phyloP scores from a whole-genome alignment of 2,797 vertebrate genomes.

The Nannoperca obscura region DNA sequence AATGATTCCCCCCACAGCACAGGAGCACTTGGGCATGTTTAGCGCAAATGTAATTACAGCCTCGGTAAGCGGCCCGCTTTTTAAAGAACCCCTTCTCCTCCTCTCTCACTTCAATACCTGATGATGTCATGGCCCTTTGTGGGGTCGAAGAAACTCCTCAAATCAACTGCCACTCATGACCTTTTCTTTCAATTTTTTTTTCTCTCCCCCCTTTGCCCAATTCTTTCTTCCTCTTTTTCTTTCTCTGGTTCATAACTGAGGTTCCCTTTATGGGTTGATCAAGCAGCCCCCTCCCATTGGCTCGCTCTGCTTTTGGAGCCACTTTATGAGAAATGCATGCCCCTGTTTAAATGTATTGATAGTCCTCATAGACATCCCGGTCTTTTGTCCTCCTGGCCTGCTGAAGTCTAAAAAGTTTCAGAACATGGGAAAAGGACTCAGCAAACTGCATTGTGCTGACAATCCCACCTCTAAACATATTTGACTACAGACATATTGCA shows the following conservation, averaged over 20 bases:
- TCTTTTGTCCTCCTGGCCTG: conserved; percentile 73
- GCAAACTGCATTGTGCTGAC: conserved; percentile 71
- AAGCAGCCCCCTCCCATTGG: conserved; percentile 77
- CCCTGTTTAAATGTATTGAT: conserved; percentile 84
- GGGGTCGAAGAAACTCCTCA: conserved; percentile 89
- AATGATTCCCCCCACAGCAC: conserved; percentile 88
- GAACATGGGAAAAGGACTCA: conserved; percentile 64
- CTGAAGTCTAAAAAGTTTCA: conserved; percentile 78
- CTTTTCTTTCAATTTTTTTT: conserved; percentile 85
- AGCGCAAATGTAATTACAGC: conserved; percentile 95
- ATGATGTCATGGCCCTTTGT: conserved; percentile 92
- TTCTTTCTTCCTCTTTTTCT: conserved; percentile 83
- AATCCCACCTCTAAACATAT: conserved; percentile 73
- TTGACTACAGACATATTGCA: conserved; percentile 81
- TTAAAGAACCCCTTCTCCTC: conserved; percentile 90
- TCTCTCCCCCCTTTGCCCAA: conserved; percentile 76
- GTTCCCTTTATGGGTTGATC: conserved; percentile 86
- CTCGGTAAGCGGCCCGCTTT: conserved; percentile 90
- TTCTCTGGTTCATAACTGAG: conserved; percentile 84
- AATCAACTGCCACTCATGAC: conserved; percentile 87
- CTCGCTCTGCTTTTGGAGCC: conserved; percentile 77
- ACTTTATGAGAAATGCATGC: conserved; percentile 85
- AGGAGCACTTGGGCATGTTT: conserved; percentile 93
- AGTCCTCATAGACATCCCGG: conserved; percentile 72
- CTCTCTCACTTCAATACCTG: conserved; percentile 90